These are phyloP conservation scores for Cyprinodon variegatus DNA, from an alignment of 2,113 vertebrate genomes.

Conservation along the genomic window DNA sequence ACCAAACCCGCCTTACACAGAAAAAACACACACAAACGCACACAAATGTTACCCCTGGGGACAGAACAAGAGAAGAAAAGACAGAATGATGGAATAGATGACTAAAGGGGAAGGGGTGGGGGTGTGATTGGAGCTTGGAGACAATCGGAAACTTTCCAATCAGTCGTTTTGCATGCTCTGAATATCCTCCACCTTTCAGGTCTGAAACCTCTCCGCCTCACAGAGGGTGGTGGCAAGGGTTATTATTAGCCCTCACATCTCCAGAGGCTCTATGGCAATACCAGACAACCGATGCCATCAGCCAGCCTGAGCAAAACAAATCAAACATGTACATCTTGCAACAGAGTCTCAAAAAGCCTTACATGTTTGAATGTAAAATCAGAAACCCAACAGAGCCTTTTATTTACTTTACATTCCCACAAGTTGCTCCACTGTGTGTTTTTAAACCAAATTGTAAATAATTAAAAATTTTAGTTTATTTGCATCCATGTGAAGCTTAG, in stretches of 20 bases:
- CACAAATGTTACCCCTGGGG: slow-evolving; percentile 40
- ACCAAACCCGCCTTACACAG: slow-evolving; percentile 58
- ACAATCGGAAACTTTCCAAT: slow-evolving; percentile 63
- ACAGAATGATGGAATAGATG: slow-evolving; percentile 73
- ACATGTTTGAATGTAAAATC: slow-evolving; percentile 26
- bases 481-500: slow-evolving; percentile 40
- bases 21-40: slow-evolving; percentile 45
- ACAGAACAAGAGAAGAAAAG: slow-evolving; percentile 53
- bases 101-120: slow-evolving; percentile 52
- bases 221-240: slow-evolving; percentile 65
- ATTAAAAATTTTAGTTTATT: slow-evolving; percentile 39
- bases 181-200: slow-evolving; percentile 28
- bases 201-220: slow-evolving; percentile 53
- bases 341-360: slow-evolving; percentile 26
- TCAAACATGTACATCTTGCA: slow-evolving; percentile 27
- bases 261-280: slow-evolving; percentile 65
- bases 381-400: slow-evolving; percentile 16
- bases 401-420: slow-evolving; percentile 38
- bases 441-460: slow-evolving; percentile 29
- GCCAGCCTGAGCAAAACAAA: slow-evolving; percentile 39
- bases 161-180: slow-evolving; percentile 47
- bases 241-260: slow-evolving; percentile 68
- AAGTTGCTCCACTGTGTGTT: slow-evolving; percentile 28
- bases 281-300: slow-evolving; percentile 57
- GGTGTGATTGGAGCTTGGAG: slow-evolving; percentile 12